phyloP scores from a whole-genome alignment of 2,113 vertebrate species.

The Puffinus mauretanicus region DNA sequence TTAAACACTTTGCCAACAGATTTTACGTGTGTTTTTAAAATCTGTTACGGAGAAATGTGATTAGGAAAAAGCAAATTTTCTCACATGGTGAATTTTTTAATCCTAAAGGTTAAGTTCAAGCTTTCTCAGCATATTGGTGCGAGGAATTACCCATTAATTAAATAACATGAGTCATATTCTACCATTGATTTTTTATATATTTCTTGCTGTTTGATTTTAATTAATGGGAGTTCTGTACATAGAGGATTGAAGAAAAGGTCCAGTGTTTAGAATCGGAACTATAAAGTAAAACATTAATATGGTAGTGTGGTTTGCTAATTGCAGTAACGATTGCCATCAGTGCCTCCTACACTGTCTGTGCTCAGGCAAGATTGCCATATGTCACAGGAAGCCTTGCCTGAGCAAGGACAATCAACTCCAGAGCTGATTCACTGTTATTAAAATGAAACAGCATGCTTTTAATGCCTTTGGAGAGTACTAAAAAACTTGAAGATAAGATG shows the following conservation, averaged over 20 bases:
- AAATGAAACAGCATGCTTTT: not conserved
- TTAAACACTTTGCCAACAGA: conserved; percentile 25
- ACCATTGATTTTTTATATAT: conserved; percentile 49
- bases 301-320: conserved; percentile 43
- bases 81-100: conserved; percentile 52
- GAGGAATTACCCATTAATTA: conserved; percentile 67
- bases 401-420: conserved; percentile 28
- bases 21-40: conserved; percentile 50
- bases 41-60: conserved; percentile 47
- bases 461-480: not conserved
- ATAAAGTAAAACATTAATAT: conserved; percentile 35
- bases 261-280: conserved; percentile 50
- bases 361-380: conserved; percentile 58
- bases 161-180: conserved; percentile 63
- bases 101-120: conserved; percentile 58
- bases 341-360: conserved; percentile 62
- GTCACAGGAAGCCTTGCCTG: conserved; percentile 59
- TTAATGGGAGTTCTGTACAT: conserved; percentile 55
- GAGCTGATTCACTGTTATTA: not conserved
- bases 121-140: conserved; percentile 57
- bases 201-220: conserved; percentile 62
- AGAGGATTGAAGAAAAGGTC: conserved; percentile 43
- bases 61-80: conserved; percentile 57
- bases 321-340: conserved; percentile 53
- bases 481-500: not conserved